phyloP scores from a whole-genome alignment of 1,140 invertebrate species.

The Triops cancriformis region DNA sequence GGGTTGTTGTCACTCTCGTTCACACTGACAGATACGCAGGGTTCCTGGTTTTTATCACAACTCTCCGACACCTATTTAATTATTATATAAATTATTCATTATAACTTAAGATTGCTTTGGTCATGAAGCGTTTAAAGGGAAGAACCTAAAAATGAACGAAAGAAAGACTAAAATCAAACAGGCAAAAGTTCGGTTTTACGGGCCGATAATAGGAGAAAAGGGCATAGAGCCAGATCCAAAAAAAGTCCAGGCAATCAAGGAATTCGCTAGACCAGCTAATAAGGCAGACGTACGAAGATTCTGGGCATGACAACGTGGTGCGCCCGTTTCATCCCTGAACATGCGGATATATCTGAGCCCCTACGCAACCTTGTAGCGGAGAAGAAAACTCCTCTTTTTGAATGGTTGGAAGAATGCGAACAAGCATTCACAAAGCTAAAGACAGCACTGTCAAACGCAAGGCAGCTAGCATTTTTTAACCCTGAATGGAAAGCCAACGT shows the following conservation, averaged over 20 bases:
- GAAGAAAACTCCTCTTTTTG: slow-evolving; percentile 28
- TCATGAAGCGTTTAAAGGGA: slow-evolving; percentile 26
- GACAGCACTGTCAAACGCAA: slow-evolving; percentile 18
- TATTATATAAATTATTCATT: no score
- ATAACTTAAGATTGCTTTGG: no score
- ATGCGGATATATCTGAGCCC: slow-evolving; percentile 34
- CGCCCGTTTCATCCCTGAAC: slow-evolving; percentile 36
- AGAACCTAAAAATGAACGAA: slow-evolving; percentile 31
- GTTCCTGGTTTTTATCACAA: no score
- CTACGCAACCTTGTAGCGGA: slow-evolving; percentile 33
- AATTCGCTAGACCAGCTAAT: slow-evolving; percentile 31
- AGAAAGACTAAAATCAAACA: slow-evolving; percentile 31
- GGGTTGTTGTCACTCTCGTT: no score
- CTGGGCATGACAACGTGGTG: slow-evolving; percentile 37
- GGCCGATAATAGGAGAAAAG: slow-evolving; percentile 27
- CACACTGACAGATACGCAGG: no score
- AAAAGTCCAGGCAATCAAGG: slow-evolving; percentile 30
- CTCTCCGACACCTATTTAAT: no score
- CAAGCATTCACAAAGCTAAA: slow-evolving; percentile 36
- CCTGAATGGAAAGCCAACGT: slow-evolving; percentile 33
- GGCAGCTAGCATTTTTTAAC: slow-evolving; percentile 35
- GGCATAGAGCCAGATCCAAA: slow-evolving; percentile 28
- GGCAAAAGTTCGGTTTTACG: slow-evolving; percentile 30
- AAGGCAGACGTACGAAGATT: slow-evolving; percentile 29
- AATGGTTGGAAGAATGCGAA: slow-evolving; percentile 32